Evolutionary conservation across 2,797 vertebrate species (phyloP).

Genomic region (Champsocephalus esox): DNA sequence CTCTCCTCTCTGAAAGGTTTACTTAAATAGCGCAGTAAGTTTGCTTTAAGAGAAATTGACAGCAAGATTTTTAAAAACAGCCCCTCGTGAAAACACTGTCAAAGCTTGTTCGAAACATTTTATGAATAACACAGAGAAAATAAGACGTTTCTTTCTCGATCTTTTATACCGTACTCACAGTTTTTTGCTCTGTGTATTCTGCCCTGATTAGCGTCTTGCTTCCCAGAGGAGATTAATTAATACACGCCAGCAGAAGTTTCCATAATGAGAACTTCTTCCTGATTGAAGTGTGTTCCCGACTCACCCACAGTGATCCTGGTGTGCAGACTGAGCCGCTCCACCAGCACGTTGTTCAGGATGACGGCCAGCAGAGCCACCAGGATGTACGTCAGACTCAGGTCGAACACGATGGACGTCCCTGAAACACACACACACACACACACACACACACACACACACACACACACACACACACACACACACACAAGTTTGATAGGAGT

Average conservation of each 20-base stretch:
- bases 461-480: conserved; percentile 19
- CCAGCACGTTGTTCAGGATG: conserved; percentile 94
- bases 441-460: no score
- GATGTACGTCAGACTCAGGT: conserved; percentile 98
- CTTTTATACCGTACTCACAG: neutral
- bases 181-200: conserved; percentile 2
- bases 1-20: neutral
- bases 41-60: conserved; percentile 18
- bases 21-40: neutral
- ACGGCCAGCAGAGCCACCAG: conserved; percentile 93
- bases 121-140: conserved; percentile 13
- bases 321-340: conserved; percentile 94
- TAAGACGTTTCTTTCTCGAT: neutral
- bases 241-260: conserved; percentile 23
- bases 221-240: conserved; percentile 23
- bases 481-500: no score
- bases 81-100: conserved; percentile 10
- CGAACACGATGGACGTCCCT: conserved; percentile 97
- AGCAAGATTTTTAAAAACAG: neutral
- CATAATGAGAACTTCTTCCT: conserved; percentile 5
- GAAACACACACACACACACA: conserved; percentile 30
- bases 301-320: conserved; percentile 94
- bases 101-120: conserved; percentile 30
- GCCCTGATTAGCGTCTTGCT: conserved; percentile 16
- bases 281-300: conserved; percentile 42